A percentile compares a stretch with the other conserved stretches of the same genome.
These are phyloP conservation scores for Enteromius afrohamiltoni DNA, from an alignment of 2,797 vertebrate genomes.

Conservation along the genomic window DNA sequence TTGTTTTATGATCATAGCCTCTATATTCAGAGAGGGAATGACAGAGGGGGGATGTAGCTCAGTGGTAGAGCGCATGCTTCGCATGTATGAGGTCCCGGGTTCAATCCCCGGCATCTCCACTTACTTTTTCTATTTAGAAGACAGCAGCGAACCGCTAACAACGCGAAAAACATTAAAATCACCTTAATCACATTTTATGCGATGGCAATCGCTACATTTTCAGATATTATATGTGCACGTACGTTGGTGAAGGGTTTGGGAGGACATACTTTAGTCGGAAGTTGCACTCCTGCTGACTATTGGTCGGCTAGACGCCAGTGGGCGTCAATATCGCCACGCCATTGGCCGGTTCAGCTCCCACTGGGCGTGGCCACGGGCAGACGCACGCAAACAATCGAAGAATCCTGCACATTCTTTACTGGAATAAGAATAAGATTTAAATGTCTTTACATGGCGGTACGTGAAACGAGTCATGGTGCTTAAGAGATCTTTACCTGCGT, in stretches of 20 bases:
- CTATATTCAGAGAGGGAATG: accelerated
- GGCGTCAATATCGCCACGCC: constrained; percentile 11
- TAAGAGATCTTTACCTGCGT: neutral
- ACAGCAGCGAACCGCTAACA: neutral
- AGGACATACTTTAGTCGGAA: constrained; percentile 41
- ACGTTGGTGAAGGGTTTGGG: neutral
- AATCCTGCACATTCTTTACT: constrained; percentile 22
- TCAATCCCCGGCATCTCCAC: constrained; percentile 75
- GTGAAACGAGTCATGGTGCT: neutral
- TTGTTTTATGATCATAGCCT: neutral
- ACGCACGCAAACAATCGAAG: constrained; percentile 45
- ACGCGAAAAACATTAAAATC: too few relatives aligned
- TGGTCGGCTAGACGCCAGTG: constrained; percentile 30
- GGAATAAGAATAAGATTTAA: constrained; percentile 39
- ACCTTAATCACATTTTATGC: neutral
- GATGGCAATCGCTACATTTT: neutral
- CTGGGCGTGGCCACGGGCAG: constrained; percentile 11
- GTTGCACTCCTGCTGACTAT: constrained; percentile 25
- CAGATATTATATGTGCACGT: neutral
- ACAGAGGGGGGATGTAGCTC: constrained; percentile 49
- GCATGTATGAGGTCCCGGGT: constrained; percentile 71
- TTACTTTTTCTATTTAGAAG: neutral
- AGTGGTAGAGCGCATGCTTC: constrained; percentile 73
- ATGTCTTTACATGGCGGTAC: neutral
- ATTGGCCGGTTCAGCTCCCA: constrained; percentile 9